phyloP scores from a whole-genome alignment of 2,888 invertebrate species.

The Apodemia zela region DNA sequence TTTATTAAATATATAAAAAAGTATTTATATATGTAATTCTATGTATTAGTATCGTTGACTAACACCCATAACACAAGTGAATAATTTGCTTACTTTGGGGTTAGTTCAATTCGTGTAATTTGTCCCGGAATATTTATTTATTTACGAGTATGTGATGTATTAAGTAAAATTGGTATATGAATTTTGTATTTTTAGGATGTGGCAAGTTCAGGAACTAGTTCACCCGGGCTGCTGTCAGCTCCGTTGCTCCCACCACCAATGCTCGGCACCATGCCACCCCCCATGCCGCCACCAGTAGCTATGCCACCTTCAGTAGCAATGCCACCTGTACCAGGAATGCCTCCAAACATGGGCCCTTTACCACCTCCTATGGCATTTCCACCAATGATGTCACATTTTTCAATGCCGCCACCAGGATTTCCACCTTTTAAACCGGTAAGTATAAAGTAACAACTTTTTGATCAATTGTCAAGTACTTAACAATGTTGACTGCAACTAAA shows the following conservation, averaged over 20 bases:
- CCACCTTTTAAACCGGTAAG: constrained; percentile 67
- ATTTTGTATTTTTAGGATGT: constrained; percentile 47
- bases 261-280: constrained; percentile 69
- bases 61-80: too few relatives aligned
- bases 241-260: constrained; percentile 63
- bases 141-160: too few relatives aligned
- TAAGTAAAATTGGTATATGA: too few relatives aligned
- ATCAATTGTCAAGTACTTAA: too few relatives aligned
- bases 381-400: constrained; percentile 86
- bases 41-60: too few relatives aligned
- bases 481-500: too few relatives aligned
- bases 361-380: constrained; percentile 78
- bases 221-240: constrained; percentile 58
- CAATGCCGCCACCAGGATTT: constrained; percentile 90
- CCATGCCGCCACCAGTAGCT: constrained; percentile 73
- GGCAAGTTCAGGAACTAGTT: constrained; percentile 58
- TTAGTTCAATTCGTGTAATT: too few relatives aligned
- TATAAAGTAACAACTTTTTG: constrained; percentile 15
- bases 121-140: too few relatives aligned
- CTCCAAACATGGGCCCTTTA: constrained; percentile 62
- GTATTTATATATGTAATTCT: too few relatives aligned
- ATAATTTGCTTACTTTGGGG: too few relatives aligned
- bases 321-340: constrained; percentile 71
- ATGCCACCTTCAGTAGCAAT: constrained; percentile 74
- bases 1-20: too few relatives aligned